A percentile compares a stretch with the other conserved stretches of the same genome.
Evolutionary conservation across 2,797 vertebrate species (phyloP).

Genomic region (Pseudochromis fuscus): DNA sequence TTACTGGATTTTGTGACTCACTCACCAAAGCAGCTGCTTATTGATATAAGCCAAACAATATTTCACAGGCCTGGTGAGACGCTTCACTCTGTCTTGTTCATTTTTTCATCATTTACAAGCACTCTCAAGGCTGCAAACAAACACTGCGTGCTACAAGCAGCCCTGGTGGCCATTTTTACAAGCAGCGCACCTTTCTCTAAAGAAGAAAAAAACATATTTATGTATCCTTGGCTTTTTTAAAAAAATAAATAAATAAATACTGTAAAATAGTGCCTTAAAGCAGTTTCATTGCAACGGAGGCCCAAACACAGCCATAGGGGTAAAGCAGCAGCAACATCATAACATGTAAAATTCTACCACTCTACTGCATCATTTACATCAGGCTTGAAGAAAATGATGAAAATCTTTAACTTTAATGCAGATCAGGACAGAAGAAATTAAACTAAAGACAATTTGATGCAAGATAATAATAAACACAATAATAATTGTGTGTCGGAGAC

Average conservation of each 20-base stretch:
- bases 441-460: neutral
- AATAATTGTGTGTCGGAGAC: slow-evolving; percentile 4
- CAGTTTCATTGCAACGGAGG: neutral
- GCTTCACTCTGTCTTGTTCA: slow-evolving; percentile 8
- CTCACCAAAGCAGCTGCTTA: slow-evolving; percentile 17
- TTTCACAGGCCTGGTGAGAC: slow-evolving; percentile 35
- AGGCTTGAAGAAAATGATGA: neutral
- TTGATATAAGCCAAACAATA: slow-evolving; percentile 29
- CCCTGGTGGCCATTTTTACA: slow-evolving; percentile 21
- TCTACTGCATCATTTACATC: neutral
- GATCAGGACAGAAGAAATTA: neutral
- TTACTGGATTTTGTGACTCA: slow-evolving; percentile 3
- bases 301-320: slow-evolving; percentile 7
- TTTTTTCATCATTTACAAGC: slow-evolving; percentile 31
- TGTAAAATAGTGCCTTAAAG: slow-evolving; percentile 17
- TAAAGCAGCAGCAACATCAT: slow-evolving; percentile 6
- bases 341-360: neutral
- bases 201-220: neutral
- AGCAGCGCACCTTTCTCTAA: neutral
- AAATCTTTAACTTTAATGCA: slow-evolving; percentile 12
- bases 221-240: neutral
- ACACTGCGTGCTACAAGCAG: slow-evolving; percentile 31
- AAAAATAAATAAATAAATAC: too few relatives aligned
- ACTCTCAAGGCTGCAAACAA: slow-evolving; percentile 43
- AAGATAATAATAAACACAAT: neutral